Percentiles rank a stretch among this genome's conserved stretches.
Evolutionary conservation across 2,113 vertebrate species (phyloP).

Genomic region (Hymenochirus boettgeri): DNA sequence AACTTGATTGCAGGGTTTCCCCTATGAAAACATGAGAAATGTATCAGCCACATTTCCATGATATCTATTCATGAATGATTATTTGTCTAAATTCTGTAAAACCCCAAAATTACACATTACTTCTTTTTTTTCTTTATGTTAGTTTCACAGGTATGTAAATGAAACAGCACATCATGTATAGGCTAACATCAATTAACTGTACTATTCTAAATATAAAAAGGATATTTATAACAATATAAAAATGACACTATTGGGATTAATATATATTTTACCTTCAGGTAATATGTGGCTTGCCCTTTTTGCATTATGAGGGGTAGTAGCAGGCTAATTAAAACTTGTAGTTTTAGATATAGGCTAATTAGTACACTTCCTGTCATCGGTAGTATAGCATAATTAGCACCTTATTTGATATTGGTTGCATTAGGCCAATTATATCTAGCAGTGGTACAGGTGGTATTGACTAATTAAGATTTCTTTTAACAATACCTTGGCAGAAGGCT

Average conservation of each 20-base stretch:
- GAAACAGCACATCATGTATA: too few relatives aligned
- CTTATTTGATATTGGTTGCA: constrained; percentile 17
- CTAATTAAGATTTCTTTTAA: constrained; percentile 28
- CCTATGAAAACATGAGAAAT: too few relatives aligned
- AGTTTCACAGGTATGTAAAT: too few relatives aligned
- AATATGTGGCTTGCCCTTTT: constrained; percentile 1
- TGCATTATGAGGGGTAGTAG: constrained; percentile 12
- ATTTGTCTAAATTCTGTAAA: too few relatives aligned
- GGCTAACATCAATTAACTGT: too few relatives aligned
- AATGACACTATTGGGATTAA: constrained; percentile 6
- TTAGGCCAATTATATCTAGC: constrained; percentile 38
- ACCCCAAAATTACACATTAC: too few relatives aligned
- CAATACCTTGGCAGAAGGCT: constrained; percentile 6
- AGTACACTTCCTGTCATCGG: constrained; percentile 32
- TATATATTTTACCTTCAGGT: constrained; percentile 21
- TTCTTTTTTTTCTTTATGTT: too few relatives aligned
- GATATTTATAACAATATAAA: neutral
- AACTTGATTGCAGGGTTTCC: too few relatives aligned
- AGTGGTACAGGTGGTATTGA: constrained; percentile 34
- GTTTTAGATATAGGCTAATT: constrained; percentile 26
- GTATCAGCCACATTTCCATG: too few relatives aligned
- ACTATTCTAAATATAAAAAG: neutral
- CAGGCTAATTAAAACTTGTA: constrained; percentile 28
- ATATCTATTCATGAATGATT: too few relatives aligned
- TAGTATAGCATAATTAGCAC: constrained; percentile 30